These are phyloP conservation scores for Peucedramus taeniatus DNA, from an alignment of 2,113 vertebrate genomes.

Conservation along the genomic window DNA sequence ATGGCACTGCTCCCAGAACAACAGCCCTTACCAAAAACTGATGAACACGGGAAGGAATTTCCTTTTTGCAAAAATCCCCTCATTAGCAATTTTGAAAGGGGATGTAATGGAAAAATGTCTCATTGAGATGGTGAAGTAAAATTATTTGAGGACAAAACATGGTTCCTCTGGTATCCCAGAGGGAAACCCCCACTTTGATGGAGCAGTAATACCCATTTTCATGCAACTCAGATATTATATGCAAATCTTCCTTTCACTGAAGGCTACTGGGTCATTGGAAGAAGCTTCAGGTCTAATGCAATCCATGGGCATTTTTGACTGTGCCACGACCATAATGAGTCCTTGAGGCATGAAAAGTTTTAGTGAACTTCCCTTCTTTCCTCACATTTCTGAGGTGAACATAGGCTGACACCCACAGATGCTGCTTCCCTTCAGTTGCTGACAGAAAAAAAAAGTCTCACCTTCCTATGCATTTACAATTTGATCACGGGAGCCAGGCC, in stretches of 20 bases:
- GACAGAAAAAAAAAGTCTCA: neutral
- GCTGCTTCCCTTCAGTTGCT: neutral
- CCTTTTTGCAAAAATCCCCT: neutral
- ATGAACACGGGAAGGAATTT: neutral
- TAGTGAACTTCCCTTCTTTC: neutral
- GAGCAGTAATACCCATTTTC: neutral
- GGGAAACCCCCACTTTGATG: neutral
- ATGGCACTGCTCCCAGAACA: slow-evolving; percentile 32
- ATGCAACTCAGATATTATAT: neutral
- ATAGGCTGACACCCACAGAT: neutral
- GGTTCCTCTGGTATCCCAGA: neutral
- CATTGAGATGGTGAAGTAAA: neutral
- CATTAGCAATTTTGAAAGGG: neutral
- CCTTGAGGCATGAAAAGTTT: neutral
- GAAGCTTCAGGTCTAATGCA: neutral
- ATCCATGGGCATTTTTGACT: neutral
- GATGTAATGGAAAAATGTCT: neutral
- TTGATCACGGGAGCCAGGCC: neutral
- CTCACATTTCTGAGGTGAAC: neutral
- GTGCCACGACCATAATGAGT: neutral
- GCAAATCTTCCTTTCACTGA: neutral
- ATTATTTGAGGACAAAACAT: neutral
- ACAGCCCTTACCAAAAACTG: neutral
- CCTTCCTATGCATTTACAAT: neutral
- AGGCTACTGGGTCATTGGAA: neutral